Base-by-base conservation (phyloP, 1,140 invertebrate genomes). In the Pogonomyrmex californicus region DNA sequence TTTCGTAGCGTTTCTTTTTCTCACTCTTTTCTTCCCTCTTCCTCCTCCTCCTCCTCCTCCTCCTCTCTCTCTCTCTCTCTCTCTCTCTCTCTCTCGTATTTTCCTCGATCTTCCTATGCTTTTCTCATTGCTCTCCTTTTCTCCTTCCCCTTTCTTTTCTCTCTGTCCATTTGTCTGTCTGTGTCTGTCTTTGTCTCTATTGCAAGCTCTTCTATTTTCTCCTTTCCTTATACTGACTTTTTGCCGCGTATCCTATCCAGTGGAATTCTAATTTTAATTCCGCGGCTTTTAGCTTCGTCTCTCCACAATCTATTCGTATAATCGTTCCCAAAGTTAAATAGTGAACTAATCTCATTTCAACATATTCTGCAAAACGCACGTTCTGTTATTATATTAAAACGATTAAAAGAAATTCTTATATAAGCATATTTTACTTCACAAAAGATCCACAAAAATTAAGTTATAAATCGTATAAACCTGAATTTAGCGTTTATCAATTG, bases 251-350 rank as follows among this genome's bases (percentile, higher is more conserved):
- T 83, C 17, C 41, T 33, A 75, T 60, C 70, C 79, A 17, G 38
- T 75, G 68, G 68, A 83, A 83, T 83, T 60, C 62, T 66, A 66
- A 87, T 86, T 86, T 62, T 56, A 86, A 58, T 76, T 77, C 86
- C 33, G 33, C 60, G 47, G 47, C 86, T 83, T 73, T 83, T 68
- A 54, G 63, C 68, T 85, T 76, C 54, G 66, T 36, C 41, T 49
- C 54, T 12, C 54, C 12, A 30, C 54, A 73, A 56, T 83, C 79
- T 73, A 83, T 41, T 54, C 79, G 44, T 83, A 83, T 83, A 83
- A 83, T 83, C 54, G 68, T 75, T 54, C 66, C 30, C 66, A 73
- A 82, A 82, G 70, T 83, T 83, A 83, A 41, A 60, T 83, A 75
- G 68, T 12, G 54, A 73, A 82, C 66, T 83, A 83, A 83, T 83